Conservation (phyloP, 2,797 vertebrate species). For the Atherinosoma microstoma region DNA sequence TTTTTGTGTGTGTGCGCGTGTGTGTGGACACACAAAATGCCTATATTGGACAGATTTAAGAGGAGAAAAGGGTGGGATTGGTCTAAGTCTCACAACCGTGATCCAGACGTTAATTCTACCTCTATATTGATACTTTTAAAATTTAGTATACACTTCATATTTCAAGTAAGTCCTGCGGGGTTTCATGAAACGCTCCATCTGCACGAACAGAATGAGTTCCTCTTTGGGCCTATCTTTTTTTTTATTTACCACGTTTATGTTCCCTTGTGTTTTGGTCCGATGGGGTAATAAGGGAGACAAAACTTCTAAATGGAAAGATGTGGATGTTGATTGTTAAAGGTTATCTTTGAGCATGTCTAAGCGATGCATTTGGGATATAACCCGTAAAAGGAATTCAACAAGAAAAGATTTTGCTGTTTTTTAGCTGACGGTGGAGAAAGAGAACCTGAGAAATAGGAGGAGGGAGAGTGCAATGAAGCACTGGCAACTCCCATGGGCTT, state of each 20-base stretch:
- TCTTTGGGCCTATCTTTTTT: not conserved
- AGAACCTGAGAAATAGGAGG: conserved; percentile 12
- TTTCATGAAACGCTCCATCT: too few relatives aligned
- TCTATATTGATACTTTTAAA: too few relatives aligned
- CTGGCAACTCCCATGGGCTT: conserved; percentile 43
- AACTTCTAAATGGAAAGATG: not conserved
- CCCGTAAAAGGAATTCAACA: conserved; percentile 11
- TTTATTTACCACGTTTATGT: not conserved
- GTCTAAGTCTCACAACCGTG: too few relatives aligned
- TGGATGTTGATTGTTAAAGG: conserved; percentile 32
- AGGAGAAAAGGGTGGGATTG: not conserved
- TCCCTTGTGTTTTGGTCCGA: conserved; percentile 23
- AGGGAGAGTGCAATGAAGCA: conserved; percentile 20
- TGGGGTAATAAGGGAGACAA: conserved; percentile 17
- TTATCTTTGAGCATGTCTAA: conserved; percentile 4
- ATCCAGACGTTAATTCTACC: too few relatives aligned
- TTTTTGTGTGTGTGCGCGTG: too few relatives aligned
- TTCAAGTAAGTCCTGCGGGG: too few relatives aligned
- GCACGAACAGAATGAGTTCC: too few relatives aligned
- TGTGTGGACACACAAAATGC: not conserved
- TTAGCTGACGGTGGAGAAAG: not conserved
- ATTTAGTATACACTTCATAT: too few relatives aligned
- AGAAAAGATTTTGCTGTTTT: conserved; percentile 9
- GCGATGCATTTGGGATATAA: not conserved
- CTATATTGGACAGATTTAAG: not conserved